These are phyloP conservation scores for Coilia nasus DNA, from an alignment of 2,797 vertebrate species.

Conservation along the genomic window DNA sequence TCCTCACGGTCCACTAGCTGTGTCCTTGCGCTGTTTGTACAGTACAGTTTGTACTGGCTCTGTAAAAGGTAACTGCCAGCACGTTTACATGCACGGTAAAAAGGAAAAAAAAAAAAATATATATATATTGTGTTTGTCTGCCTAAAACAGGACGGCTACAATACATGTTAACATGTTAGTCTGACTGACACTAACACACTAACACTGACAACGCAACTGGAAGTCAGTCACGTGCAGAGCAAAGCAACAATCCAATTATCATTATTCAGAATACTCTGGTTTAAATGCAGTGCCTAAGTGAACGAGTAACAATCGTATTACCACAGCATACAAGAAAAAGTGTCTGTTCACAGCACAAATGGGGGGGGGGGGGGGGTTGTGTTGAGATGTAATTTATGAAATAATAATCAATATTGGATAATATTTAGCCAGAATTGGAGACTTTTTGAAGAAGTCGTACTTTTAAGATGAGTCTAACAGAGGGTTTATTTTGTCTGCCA, in stretches of 20 bases:
- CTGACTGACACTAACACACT: background rate
- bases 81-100: too few relatives aligned
- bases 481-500: background rate
- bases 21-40: background rate
- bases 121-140: too few relatives aligned
- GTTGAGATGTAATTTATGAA: background rate
- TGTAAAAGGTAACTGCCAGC: background rate
- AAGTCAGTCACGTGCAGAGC: too few relatives aligned
- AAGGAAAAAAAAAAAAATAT: too few relatives aligned
- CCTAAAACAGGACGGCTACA: too few relatives aligned
- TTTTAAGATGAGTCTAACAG: background rate
- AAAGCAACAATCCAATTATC: too few relatives aligned
- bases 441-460: background rate
- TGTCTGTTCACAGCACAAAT: background rate
- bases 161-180: background rate
- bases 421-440: background rate
- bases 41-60: background rate
- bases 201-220: too few relatives aligned
- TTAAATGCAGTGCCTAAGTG: too few relatives aligned
- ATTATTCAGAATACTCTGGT: too few relatives aligned
- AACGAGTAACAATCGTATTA: too few relatives aligned
- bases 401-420: too few relatives aligned
- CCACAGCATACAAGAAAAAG: too few relatives aligned
- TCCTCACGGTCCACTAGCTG: background rate
- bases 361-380: background rate